A percentile compares a stretch with the other conserved stretches of the same genome.
phyloP scores from a whole-genome alignment of 2,888 invertebrate genomes.

The Phortica okadai region DNA sequence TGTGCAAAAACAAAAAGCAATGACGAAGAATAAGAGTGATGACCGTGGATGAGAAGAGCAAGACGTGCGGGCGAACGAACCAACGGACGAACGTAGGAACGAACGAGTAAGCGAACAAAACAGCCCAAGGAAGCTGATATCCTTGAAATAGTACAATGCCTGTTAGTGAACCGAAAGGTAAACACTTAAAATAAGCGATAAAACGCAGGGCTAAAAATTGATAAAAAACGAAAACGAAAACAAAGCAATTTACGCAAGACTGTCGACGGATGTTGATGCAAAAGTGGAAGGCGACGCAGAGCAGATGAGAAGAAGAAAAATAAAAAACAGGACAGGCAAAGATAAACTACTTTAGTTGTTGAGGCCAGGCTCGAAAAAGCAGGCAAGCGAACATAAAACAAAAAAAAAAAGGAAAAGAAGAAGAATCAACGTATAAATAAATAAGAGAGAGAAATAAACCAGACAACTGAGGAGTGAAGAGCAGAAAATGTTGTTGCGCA shows the following conservation, averaged over 20 bases:
- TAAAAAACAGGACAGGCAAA: constrained; percentile 8
- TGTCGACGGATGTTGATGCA: not conserved
- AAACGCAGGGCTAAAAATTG: constrained; percentile 51
- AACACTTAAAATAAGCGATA: constrained; percentile 56
- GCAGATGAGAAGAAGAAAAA: not conserved
- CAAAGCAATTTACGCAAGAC: constrained; percentile 27
- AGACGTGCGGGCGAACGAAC: not conserved
- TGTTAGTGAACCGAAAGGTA: constrained; percentile 54
- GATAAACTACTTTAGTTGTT: constrained; percentile 8
- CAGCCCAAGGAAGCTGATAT: constrained; percentile 54
- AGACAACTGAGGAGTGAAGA: not conserved
- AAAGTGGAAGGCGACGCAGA: not conserved
- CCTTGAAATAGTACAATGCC: constrained; percentile 75
- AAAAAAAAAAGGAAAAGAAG: not conserved
- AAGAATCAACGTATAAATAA: not conserved
- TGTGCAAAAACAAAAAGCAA: constrained; percentile 18
- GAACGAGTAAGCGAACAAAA: constrained; percentile 4
- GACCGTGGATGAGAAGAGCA: constrained; percentile 2
- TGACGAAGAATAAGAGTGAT: constrained; percentile 36
- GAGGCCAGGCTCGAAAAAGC: not conserved
- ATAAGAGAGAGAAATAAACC: not conserved
- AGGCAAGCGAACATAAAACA: not conserved
- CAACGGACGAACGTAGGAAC: not conserved
- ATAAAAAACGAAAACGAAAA: constrained; percentile 49
- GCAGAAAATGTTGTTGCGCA: not conserved